phyloP scores from a whole-genome alignment of 1,140 invertebrate genomes.

The Solen grandis region DNA sequence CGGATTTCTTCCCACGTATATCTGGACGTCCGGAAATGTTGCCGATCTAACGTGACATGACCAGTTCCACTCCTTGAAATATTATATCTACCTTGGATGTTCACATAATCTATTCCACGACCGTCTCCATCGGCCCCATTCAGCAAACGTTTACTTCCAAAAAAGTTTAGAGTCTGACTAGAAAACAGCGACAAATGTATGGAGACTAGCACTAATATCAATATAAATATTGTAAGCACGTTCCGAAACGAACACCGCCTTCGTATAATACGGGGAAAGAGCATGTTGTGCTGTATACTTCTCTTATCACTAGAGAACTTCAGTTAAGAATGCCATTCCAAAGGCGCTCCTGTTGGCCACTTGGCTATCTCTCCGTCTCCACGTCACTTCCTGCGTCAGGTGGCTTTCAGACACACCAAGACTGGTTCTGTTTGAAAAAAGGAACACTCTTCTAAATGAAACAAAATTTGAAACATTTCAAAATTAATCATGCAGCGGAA shows the following conservation, averaged over 20 bases:
- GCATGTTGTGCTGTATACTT: too few relatives aligned
- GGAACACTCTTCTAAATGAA: too few relatives aligned
- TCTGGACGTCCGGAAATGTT: background rate
- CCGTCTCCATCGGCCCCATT: background rate
- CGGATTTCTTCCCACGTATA: conserved; percentile 40
- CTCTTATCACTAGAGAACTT: too few relatives aligned
- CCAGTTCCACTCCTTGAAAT: background rate
- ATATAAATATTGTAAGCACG: conserved; percentile 26
- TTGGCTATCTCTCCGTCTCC: too few relatives aligned
- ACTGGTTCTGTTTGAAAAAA: too few relatives aligned
- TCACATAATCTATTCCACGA: background rate
- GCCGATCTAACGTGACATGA: background rate
- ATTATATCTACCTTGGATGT: background rate
- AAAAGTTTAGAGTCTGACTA: background rate
- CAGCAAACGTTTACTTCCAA: background rate
- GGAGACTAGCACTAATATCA: conserved; percentile 35
- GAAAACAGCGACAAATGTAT: conserved; percentile 44
- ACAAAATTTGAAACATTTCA: too few relatives aligned
- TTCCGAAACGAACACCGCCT: conserved; percentile 48
- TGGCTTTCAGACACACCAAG: too few relatives aligned
- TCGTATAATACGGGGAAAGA: conserved; percentile 4
- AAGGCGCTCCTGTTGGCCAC: too few relatives aligned
- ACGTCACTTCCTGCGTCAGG: too few relatives aligned
- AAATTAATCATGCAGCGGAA: too few relatives aligned
- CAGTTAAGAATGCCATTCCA: too few relatives aligned